A percentile compares a stretch with the other conserved stretches of the same genome.
These are phyloP conservation scores for Lepidocolaptes lacrymiger DNA, from an alignment of 2,797 vertebrate species.

Conservation along the genomic window DNA sequence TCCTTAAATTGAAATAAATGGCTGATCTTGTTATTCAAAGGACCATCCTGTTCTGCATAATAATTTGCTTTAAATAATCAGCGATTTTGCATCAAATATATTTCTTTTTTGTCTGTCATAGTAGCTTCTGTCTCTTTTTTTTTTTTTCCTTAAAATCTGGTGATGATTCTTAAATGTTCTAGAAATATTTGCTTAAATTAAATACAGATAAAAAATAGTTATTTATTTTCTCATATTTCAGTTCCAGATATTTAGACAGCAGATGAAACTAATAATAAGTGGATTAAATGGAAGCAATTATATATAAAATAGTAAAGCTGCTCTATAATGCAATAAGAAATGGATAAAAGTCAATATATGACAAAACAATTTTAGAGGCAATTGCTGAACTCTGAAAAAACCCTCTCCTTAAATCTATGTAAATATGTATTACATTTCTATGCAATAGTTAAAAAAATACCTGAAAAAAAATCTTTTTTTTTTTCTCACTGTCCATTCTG, in stretches of 20 bases:
- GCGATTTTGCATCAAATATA: neutral
- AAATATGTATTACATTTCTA: neutral
- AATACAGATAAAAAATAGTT: neutral
- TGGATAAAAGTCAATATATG: constrained; percentile 1
- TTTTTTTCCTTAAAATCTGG: neutral
- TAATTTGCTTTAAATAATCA: neutral
- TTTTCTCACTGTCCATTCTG: neutral
- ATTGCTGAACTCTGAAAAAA: neutral
- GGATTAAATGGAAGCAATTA: constrained; percentile 8
- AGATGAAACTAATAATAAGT: constrained; percentile 2
- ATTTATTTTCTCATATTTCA: neutral
- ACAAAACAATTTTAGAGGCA: neutral
- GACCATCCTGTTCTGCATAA: neutral
- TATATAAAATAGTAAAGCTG: neutral
- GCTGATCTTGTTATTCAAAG: neutral
- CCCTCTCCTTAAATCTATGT: neutral
- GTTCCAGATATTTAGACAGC: neutral
- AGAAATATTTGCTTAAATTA: neutral
- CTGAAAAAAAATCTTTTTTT: neutral
- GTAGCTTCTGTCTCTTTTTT: too few species aligned
- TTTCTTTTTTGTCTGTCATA: neutral
- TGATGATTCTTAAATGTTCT: neutral
- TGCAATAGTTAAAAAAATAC: neutral
- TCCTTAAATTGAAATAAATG: neutral
- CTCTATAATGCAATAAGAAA: constrained; percentile 5